phyloP scores from a whole-genome alignment of 2,797 vertebrate genomes.

The Neomorphus geoffroyi region DNA sequence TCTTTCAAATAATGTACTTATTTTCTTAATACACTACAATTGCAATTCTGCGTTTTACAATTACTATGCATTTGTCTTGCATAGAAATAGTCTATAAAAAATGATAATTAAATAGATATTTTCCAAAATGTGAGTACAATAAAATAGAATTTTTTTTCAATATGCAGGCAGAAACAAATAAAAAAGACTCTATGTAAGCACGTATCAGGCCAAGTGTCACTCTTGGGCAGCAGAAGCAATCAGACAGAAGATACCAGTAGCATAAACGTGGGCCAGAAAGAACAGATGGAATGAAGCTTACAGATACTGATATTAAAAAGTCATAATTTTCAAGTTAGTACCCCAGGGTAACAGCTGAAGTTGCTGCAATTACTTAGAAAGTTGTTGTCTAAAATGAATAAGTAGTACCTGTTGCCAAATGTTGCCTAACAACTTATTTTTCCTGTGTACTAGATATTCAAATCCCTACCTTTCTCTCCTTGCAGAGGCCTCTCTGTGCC shows the following conservation, averaged over 20 bases:
- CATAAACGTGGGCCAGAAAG: neutral
- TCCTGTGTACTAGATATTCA: neutral
- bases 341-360: neutral
- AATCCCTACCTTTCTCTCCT: neutral
- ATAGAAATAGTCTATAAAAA: neutral
- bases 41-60: neutral
- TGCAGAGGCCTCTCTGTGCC: neutral
- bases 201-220: neutral
- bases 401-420: neutral
- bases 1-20: neutral
- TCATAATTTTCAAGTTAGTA: neutral
- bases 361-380: neutral
- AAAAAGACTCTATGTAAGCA: neutral
- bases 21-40: neutral
- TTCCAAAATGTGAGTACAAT: neutral
- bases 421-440: neutral
- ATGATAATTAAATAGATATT: neutral
- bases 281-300: slow-evolving; percentile 16
- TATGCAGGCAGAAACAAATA: neutral
- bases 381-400: neutral
- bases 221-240: neutral
- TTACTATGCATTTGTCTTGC: neutral
- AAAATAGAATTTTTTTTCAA: neutral
- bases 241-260: neutral
- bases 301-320: neutral